These are phyloP conservation scores for Scaptomyza caliginosa DNA, from an alignment of 2,888 invertebrate species.

Conservation along the genomic window DNA sequence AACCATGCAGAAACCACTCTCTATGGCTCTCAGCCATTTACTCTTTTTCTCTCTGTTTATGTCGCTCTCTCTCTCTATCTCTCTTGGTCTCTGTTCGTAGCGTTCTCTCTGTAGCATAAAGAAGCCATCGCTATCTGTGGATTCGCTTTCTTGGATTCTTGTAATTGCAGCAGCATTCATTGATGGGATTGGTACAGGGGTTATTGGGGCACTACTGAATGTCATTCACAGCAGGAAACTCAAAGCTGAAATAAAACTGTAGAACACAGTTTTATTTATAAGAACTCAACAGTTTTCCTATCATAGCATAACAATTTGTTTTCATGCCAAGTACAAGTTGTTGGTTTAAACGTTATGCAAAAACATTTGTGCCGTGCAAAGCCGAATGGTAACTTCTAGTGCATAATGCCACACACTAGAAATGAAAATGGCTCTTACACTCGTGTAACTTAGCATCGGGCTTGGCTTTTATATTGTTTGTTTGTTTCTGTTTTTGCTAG, in stretches of 20 bases:
- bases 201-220: neutral
- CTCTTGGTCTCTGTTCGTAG: neutral
- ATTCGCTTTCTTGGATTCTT: constrained; percentile 41
- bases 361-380: neutral
- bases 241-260: neutral
- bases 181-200: constrained; percentile 8
- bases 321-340: too few species aligned
- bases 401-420: constrained; percentile 34
- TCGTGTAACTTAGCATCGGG: constrained; percentile 22
- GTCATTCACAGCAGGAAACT: neutral
- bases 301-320: too few species aligned
- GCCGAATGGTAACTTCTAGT: neutral
- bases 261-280: neutral
- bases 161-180: constrained; percentile 32
- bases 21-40: constrained; percentile 27
- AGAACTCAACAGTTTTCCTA: too few species aligned
- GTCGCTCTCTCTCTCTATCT: neutral
- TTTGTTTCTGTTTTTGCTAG: constrained; percentile 21
- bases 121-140: constrained; percentile 33
- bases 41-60: neutral
- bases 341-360: too few species aligned
- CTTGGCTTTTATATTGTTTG: constrained; percentile 13
- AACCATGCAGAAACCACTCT: constrained; percentile 43
- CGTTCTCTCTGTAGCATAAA: neutral
- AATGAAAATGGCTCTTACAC: constrained; percentile 67